Evolutionary conservation across 2,113 vertebrate species (phyloP).

Genomic region (Arenaria interpres): DNA sequence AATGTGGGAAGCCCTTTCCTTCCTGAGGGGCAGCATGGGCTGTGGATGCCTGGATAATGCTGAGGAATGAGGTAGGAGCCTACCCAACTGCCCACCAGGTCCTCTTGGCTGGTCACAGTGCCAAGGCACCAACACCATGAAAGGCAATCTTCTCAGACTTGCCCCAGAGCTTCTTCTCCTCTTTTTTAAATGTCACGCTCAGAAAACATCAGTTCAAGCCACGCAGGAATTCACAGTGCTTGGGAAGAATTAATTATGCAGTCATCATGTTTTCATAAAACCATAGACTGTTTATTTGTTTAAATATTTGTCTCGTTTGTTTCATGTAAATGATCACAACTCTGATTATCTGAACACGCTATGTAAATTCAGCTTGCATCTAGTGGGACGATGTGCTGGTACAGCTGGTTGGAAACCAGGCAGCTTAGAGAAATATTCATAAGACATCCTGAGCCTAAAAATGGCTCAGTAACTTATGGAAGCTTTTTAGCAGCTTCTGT

Average conservation of each 20-base stretch:
- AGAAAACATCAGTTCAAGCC: background rate
- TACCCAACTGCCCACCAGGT: background rate
- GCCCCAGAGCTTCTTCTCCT: background rate
- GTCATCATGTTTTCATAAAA: background rate
- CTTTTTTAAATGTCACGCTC: background rate
- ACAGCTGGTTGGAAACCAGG: constrained; percentile 7
- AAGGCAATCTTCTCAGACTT: background rate
- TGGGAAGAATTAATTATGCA: background rate
- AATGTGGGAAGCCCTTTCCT: background rate
- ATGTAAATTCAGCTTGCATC: background rate
- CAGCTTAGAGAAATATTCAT: background rate
- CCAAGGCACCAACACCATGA: rapidly evolving
- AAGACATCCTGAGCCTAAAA: background rate
- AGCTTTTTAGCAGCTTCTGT: background rate
- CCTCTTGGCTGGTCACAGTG: background rate
- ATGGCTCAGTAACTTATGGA: background rate
- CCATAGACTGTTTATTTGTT: constrained; percentile 2
- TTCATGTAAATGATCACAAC: background rate
- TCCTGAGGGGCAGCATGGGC: background rate
- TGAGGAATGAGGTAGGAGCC: background rate
- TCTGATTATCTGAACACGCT: background rate
- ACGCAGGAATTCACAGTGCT: background rate
- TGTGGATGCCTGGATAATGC: background rate
- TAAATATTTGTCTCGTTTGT: constrained; percentile 13
- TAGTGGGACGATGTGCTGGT: background rate